These are phyloP conservation scores for Aix galericulata DNA, from an alignment of 2,113 vertebrate genomes.

Conservation along the genomic window DNA sequence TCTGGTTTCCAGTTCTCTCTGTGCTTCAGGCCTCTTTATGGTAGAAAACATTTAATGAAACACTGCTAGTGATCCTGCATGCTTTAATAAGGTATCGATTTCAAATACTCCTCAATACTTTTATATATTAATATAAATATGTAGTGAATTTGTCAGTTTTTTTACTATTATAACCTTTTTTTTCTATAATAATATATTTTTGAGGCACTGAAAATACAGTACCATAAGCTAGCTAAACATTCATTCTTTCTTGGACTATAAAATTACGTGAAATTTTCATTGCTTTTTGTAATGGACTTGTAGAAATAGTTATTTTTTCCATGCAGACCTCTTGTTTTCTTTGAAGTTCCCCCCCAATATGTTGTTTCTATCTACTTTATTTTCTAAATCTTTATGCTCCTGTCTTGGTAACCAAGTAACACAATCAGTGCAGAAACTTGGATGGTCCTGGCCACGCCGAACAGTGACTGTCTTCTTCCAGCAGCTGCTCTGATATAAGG, in stretches of 20 bases:
- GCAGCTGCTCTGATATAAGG: not conserved
- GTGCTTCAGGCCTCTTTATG: not conserved
- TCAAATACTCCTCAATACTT: not conserved
- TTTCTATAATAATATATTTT: not conserved
- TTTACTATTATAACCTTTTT: not conserved
- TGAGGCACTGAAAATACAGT: not conserved
- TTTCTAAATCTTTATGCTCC: not conserved
- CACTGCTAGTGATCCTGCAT: not conserved
- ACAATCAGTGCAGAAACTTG: not conserved
- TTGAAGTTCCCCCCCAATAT: not conserved
- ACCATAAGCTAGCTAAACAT: not conserved
- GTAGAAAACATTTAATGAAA: conserved; percentile 3
- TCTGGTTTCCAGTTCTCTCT: conserved; percentile 52
- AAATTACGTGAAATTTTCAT: not conserved
- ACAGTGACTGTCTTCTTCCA: not conserved
- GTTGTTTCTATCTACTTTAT: not conserved
- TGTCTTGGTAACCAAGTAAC: not conserved
- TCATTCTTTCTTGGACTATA: not conserved
- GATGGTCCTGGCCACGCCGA: not conserved
- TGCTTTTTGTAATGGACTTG: not conserved
- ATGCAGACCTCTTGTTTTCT: not conserved
- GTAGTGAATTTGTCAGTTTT: no score
- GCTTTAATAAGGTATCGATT: not conserved
- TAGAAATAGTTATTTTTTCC: not conserved
- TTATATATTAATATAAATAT: not conserved